Evolutionary conservation across 2,113 vertebrate genomes (phyloP), one percentile per base, ranked within the genome.

Genomic region (Mesembrinibis cayennensis): DNA sequence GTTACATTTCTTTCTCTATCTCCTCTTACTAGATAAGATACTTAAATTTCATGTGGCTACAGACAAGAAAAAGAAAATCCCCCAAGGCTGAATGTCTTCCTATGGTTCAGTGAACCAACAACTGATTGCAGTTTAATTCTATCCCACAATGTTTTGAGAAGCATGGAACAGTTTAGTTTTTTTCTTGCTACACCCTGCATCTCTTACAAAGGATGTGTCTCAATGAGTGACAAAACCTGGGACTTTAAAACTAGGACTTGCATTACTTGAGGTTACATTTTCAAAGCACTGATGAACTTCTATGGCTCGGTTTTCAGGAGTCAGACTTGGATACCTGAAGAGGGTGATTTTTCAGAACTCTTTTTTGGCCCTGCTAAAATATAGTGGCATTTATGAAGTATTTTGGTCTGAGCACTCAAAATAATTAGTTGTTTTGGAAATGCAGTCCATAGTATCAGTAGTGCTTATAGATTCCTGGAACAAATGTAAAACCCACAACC

Each of bases 21-120:
- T 86, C 26, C 40, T 91, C 85, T 80, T 70, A 73, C 56, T 90
- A 93, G 93, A 96, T 94, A 96, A 94, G 82, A 76, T 90, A 69
- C 89, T 96, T 95, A 90, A 69, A 93, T 94, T 95, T 91, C 84
- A 80, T 79, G 67, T 66, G 93, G 58, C 95, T 90, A 76, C 66
- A 87, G 74, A 66, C 49, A 72, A 47, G 16, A 42, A 10, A 66
- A 80, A 91, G n/a, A 71, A 89, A 38, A 61, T 79, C 27, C 69
- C 91, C 47, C 23, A 74, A 63, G 94, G 91, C 94, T 87, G 83
- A 91, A 91, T 32, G 3, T 85, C 84, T 94, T 93, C 83, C 42
- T 67, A 4, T 59, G 55, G 18, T 76, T 94, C 78, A 87, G 66
- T 42, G 66, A 95, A 55, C 1, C 23, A 91, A 47, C 36, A 81